Evolutionary conservation across 2,797 vertebrate genomes (phyloP), one percentile per base, ranked within the genome.

Genomic region (Peromyscus aztecus): DNA sequence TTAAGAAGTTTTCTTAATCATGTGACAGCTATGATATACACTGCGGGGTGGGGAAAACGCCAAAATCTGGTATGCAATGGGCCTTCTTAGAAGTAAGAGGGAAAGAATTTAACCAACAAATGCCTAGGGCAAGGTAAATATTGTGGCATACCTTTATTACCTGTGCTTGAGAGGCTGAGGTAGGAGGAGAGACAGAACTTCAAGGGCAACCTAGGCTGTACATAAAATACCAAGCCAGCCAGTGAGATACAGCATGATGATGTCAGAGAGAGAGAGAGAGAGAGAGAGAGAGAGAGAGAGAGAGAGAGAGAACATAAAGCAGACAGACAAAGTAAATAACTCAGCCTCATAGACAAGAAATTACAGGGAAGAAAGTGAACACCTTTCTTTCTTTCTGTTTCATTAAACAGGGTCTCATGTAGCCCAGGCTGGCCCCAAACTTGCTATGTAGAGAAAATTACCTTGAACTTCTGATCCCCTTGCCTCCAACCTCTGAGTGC

Each of bases 1-100:
- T 29, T 89, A 17, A 37, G 16, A 92, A 89, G 16, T 76, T 95
- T 81, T 89, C 63, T 34, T 82, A 84, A 93, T 76, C 76, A 23
- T 93, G 11, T 59, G 81, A 84, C 16, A 82, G 34, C 57, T 94
- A 75, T 93, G 59, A 49, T 69, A 21, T 11, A 91, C 69, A 90
- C 34, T 86, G 8, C 14, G 17, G 63, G 13, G 16, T 80, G 46
- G 59, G 10, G 16, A 37, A 12, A 29, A 92, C 8, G 57, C 69
- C 73, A 63, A 82, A 96, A 82, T 52, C 87, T 71, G 46, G 21
- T 49, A 78, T 91, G 40, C 52, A 71, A 24, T 78, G 12, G 2
- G 2, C 43, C 6, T 73, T 83, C 55, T 73, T 73, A 93, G 16
- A 96, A 31, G 6, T 78, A n/a, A 52, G 24, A 96, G 3, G 34